These are phyloP conservation scores for Drosophila lacicola DNA, from an alignment of 2,888 invertebrate species.

Conservation along the genomic window DNA sequence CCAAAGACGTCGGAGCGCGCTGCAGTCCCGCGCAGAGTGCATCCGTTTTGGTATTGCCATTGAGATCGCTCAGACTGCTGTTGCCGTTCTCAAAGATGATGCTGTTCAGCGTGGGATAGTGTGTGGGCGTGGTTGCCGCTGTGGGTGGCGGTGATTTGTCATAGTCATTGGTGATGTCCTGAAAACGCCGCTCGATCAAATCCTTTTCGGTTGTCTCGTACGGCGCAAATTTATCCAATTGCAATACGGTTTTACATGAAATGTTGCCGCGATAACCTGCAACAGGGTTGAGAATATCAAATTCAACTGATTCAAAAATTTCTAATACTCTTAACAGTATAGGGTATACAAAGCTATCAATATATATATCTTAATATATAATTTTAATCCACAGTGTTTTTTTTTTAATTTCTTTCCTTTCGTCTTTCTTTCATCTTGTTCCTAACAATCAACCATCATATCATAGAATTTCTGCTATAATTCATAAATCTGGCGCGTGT, in stretches of 20 bases:
- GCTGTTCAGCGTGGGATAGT: constrained; percentile 80
- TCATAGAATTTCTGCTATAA: background rate
- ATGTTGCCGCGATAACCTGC: constrained; percentile 84
- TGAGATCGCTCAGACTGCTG: constrained; percentile 54
- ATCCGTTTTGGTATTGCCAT: constrained; percentile 70
- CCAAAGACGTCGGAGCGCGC: constrained; percentile 37
- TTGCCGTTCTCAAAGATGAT: constrained; percentile 79
- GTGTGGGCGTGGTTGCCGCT: constrained; percentile 70
- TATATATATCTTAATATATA: too few species aligned
- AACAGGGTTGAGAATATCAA: too few species aligned
- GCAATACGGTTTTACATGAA: constrained; percentile 84
- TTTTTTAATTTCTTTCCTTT: too few species aligned
- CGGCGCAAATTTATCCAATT: constrained; percentile 83
- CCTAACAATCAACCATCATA: background rate
- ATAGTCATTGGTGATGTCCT: constrained; percentile 83
- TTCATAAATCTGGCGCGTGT: constrained; percentile 18
- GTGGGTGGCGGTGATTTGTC: constrained; percentile 83
- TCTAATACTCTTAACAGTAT: too few species aligned
- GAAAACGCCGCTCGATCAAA: constrained; percentile 82
- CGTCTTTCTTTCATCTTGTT: too few species aligned
- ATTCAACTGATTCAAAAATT: too few species aligned
- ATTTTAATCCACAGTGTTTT: too few species aligned
- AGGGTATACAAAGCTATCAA: too few species aligned
- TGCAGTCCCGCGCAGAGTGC: constrained; percentile 57
- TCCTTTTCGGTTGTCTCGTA: constrained; percentile 83